These are phyloP conservation scores for Sciaenops ocellatus DNA, from an alignment of 2,797 vertebrate genomes.

Conservation along the genomic window DNA sequence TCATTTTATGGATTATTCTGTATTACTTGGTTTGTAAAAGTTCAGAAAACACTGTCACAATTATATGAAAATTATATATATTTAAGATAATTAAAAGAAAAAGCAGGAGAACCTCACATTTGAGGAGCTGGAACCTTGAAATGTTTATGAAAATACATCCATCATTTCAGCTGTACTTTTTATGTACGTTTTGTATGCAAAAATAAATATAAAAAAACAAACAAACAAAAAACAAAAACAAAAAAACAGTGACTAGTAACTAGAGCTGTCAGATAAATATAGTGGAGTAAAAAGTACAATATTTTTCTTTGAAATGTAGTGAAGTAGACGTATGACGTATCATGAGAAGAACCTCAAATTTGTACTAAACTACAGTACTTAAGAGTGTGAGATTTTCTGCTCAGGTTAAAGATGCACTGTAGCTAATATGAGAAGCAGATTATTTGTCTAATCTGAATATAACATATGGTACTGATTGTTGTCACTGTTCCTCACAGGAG, in stretches of 20 bases:
- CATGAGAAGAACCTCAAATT: too few relatives aligned
- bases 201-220: too few relatives aligned
- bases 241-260: too few relatives aligned
- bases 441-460: neutral
- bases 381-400: neutral
- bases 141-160: neutral
- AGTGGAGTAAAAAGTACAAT: neutral
- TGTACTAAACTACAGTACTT: neutral
- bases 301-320: neutral
- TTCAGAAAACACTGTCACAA: too few relatives aligned
- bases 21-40: neutral
- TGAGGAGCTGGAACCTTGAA: neutral
- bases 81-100: neutral
- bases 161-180: too few relatives aligned
- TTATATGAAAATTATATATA: too few relatives aligned
- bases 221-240: too few relatives aligned
- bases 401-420: neutral
- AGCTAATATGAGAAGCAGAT: slow-evolving; percentile 3
- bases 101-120: neutral
- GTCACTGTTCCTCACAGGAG: slow-evolving; percentile 78
- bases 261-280: neutral
- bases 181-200: too few relatives aligned
- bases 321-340: neutral
- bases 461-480: neutral
- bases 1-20: neutral